These are phyloP conservation scores for Emmelina monodactyla DNA, from an alignment of 2,888 invertebrate species.

Conservation along the genomic window DNA sequence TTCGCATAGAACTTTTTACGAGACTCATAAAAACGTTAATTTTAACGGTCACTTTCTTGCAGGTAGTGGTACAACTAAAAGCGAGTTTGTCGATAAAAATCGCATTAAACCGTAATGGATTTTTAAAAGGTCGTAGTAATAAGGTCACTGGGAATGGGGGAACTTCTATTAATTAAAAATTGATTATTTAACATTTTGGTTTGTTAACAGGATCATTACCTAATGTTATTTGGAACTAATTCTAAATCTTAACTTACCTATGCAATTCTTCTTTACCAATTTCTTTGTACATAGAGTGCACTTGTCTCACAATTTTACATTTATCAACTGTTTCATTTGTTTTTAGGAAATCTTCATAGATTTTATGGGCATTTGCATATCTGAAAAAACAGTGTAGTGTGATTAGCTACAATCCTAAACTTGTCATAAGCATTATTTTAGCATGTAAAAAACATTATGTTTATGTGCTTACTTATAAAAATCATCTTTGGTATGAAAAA, in stretches of 20 bases:
- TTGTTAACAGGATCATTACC: conserved; percentile 1
- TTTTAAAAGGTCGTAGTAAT: no score
- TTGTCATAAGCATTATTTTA: no score
- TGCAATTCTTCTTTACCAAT: conserved; percentile 27
- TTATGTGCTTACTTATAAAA: conserved; percentile 29
- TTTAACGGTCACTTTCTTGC: no score
- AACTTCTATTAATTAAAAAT: no score
- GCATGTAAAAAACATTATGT: not conserved
- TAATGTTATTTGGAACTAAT: not conserved
- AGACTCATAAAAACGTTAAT: no score
- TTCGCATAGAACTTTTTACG: no score
- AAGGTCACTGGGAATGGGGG: no score
- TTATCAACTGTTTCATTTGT: conserved; percentile 22
- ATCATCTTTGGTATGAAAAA: conserved; percentile 37
- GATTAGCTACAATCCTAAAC: no score
- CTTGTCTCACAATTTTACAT: conserved; percentile 24
- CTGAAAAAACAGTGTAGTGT: conserved; percentile 27
- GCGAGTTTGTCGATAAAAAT: no score
- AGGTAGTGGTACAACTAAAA: no score
- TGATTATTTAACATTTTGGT: not conserved
- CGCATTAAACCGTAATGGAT: no score
- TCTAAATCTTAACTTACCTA: conserved; percentile 23
- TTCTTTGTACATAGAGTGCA: conserved; percentile 26
- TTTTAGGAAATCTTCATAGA: conserved; percentile 34
- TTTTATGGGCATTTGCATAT: conserved; percentile 29